phyloP scores from a whole-genome alignment of 2,888 invertebrate genomes.

The Dasysyrphus albostriatus region DNA sequence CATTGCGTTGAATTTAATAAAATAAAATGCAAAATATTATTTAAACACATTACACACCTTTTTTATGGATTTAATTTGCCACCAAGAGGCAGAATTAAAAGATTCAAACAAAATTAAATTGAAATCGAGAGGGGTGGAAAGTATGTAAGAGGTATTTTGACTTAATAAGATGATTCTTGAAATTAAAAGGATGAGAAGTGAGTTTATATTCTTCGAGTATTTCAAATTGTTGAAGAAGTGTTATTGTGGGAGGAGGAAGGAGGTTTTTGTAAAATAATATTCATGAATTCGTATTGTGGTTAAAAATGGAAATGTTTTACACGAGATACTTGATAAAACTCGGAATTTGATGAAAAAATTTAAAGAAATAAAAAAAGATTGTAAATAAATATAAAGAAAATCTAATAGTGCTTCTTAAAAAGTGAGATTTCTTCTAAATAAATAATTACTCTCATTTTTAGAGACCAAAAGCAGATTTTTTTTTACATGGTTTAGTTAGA shows the following conservation, averaged over 20 bases:
- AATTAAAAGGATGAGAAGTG: neutral
- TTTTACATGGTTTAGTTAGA: no score
- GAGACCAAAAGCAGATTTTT: no score
- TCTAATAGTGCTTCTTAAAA: no score
- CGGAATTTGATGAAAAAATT: no score
- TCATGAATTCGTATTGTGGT: neutral
- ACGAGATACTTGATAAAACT: neutral
- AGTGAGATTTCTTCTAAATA: no score
- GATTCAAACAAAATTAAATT: constrained; percentile 70
- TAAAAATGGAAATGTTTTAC: neutral
- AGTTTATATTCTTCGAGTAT: neutral
- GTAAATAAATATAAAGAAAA: no score
- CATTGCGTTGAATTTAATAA: constrained; percentile 52
- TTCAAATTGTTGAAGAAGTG: neutral
- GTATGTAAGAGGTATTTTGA: neutral
- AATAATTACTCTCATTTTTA: no score
- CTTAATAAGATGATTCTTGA: constrained; percentile 5
- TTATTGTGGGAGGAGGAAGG: neutral
- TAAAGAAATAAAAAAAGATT: no score
- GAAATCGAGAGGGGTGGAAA: constrained; percentile 6
- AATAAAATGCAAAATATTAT: constrained; percentile 73
- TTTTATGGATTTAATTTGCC: constrained; percentile 75
- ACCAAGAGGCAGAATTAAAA: constrained; percentile 73
- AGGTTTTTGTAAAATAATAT: neutral
- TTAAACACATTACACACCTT: constrained; percentile 68